Conservation (phyloP, 2,797 vertebrate genomes). For the Neosilurus mollespiculum region DNA sequence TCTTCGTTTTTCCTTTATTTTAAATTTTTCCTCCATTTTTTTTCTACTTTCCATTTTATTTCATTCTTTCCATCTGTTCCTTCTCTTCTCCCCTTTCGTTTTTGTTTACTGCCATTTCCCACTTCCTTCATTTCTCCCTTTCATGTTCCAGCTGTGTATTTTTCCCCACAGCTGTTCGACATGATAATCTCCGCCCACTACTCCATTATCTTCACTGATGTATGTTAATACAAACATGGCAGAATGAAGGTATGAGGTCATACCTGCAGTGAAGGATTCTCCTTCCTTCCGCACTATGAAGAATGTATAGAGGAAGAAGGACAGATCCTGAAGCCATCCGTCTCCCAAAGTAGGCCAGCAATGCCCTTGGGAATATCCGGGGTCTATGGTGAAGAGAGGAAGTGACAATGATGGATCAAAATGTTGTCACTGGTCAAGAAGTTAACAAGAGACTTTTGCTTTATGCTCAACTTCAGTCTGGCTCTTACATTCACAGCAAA, state of each 20-base stretch:
- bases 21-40: too few species aligned
- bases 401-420: constrained; percentile 40
- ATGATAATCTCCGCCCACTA: constrained; percentile 61
- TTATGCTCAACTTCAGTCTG: neutral
- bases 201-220: constrained; percentile 53
- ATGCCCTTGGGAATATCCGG: constrained; percentile 24
- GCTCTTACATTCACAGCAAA: constrained; percentile 2
- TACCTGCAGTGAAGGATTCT: constrained; percentile 33
- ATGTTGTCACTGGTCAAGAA: constrained; percentile 24
- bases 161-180: constrained; percentile 58
- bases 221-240: constrained; percentile 64
- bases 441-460: constrained; percentile 42
- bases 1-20: too few species aligned
- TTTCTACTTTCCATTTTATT: too few species aligned
- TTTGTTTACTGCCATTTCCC: too few species aligned
- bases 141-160: constrained; percentile 61
- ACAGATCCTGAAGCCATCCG: neutral
- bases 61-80: neutral
- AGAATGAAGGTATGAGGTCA: constrained; percentile 54
- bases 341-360: constrained; percentile 38
- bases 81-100: too few species aligned
- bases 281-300: constrained; percentile 47
- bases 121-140: too few species aligned
- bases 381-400: constrained; percentile 12
- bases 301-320: constrained; percentile 33